Conservation (phyloP, 2,888 invertebrate species). For the Brenthis daphne region DNA sequence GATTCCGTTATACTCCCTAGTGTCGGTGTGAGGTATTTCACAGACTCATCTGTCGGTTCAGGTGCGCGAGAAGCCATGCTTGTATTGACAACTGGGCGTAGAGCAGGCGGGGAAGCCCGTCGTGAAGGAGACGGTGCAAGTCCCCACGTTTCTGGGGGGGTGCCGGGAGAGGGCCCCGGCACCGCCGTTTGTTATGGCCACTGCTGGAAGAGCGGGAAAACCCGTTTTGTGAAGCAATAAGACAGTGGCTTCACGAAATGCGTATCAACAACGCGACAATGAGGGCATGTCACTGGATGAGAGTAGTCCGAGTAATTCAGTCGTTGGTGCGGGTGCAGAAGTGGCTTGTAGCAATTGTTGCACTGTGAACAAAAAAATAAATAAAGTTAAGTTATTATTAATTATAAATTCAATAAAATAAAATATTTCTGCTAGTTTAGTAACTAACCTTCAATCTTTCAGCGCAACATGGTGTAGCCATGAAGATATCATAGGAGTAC, state of each 20-base stretch:
- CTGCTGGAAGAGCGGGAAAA: conserved; percentile 86
- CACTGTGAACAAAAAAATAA: conserved; percentile 84
- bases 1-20: conserved; percentile 73
- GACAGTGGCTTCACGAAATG: conserved; percentile 97
- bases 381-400: neutral
- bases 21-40: conserved; percentile 60
- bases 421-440: neutral
- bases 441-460: conserved; percentile 92
- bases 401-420: neutral
- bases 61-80: conserved; percentile 72
- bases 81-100: conserved; percentile 78
- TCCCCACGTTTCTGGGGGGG: conserved; percentile 70
- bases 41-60: conserved; percentile 54
- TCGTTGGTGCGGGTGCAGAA: conserved; percentile 92
- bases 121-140: conserved; percentile 69
- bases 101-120: conserved; percentile 69
- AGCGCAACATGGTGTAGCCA: conserved; percentile 97
- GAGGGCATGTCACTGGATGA: conserved; percentile 94
- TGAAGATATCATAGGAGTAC: conserved; percentile 99
- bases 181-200: conserved; percentile 94
- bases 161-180: conserved; percentile 83
- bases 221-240: conserved; percentile 91
- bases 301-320: conserved; percentile 97
- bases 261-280: conserved; percentile 94
- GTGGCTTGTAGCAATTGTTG: conserved; percentile 94